Percentiles rank a stretch among this genome's conserved stretches.
These are phyloP conservation scores for Plusia festucae DNA, from an alignment of 2,888 invertebrate genomes.

Conservation along the genomic window DNA sequence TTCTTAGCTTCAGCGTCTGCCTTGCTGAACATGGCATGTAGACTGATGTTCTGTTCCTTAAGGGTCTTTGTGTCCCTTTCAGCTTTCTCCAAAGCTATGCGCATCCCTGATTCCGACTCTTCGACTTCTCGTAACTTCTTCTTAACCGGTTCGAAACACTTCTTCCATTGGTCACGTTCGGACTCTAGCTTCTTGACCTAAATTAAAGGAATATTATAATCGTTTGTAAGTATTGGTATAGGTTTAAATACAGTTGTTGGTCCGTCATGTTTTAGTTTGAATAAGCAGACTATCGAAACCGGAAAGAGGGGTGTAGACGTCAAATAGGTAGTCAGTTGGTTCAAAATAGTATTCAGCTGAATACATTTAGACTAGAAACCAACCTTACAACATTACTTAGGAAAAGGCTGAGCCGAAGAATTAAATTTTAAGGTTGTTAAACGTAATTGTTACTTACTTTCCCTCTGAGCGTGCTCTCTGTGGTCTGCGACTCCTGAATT, in stretches of 20 bases:
- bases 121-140: conserved; percentile 89
- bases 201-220: conserved; percentile 5
- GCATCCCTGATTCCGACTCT: conserved; percentile 88
- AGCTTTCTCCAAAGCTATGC: conserved; percentile 87
- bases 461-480: conserved; percentile 84
- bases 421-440: too few relatives aligned
- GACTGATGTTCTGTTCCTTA: conserved; percentile 79
- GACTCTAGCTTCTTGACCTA: conserved; percentile 78
- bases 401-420: too few relatives aligned
- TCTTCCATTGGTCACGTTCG: conserved; percentile 87
- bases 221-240: background rate
- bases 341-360: too few relatives aligned
- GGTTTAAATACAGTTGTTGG: too few relatives aligned
- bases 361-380: background rate
- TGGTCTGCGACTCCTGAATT: conserved; percentile 85
- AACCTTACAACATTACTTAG: too few relatives aligned
- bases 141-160: conserved; percentile 84
- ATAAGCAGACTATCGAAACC: too few relatives aligned
- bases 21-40: conserved; percentile 82
- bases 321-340: too few relatives aligned
- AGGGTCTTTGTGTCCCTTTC: conserved; percentile 88
- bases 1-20: conserved; percentile 87
- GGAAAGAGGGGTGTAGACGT: too few relatives aligned
- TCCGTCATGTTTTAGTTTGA: too few relatives aligned
- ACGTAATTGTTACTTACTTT: conserved; percentile 74